Evolutionary conservation across 2,888 invertebrate genomes (phyloP).

Genomic region (Nomada ruficornis): DNA sequence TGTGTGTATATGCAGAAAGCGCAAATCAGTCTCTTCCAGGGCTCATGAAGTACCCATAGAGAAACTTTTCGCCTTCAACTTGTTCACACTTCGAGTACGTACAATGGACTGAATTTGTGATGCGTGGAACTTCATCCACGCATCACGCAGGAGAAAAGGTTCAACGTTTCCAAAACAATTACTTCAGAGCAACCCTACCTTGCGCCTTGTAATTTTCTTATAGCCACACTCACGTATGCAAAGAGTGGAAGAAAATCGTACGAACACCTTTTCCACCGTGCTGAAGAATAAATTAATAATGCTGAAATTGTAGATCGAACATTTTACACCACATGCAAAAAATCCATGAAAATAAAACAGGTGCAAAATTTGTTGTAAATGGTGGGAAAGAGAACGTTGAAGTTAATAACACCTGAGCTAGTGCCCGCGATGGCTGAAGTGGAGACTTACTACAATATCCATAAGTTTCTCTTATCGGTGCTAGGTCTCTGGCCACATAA

Average conservation of each 20-base stretch:
- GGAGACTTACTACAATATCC: background rate
- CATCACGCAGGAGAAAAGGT: background rate
- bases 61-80: no score
- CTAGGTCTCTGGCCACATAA: conserved; percentile 34
- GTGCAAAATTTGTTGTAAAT: background rate
- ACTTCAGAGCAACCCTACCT: background rate
- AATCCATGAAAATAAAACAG: background rate
- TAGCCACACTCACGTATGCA: background rate
- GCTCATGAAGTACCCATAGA: no score
- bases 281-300: conserved; percentile 5
- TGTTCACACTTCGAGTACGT: no score
- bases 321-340: background rate
- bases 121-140: no score
- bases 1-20: no score
- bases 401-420: no score
- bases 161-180: background rate
- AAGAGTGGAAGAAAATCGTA: background rate
- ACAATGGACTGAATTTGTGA: background rate
- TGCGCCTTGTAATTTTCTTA: conserved; percentile 6
- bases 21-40: no score
- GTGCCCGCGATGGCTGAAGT: background rate
- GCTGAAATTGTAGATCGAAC: background rate
- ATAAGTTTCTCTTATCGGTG: background rate
- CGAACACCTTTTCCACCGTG: no score
- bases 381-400: no score